A percentile compares a stretch with the other conserved stretches of the same genome.
These are phyloP conservation scores for Ctenopoma multispine DNA, from an alignment of 2,797 vertebrate species.

Conservation along the genomic window DNA sequence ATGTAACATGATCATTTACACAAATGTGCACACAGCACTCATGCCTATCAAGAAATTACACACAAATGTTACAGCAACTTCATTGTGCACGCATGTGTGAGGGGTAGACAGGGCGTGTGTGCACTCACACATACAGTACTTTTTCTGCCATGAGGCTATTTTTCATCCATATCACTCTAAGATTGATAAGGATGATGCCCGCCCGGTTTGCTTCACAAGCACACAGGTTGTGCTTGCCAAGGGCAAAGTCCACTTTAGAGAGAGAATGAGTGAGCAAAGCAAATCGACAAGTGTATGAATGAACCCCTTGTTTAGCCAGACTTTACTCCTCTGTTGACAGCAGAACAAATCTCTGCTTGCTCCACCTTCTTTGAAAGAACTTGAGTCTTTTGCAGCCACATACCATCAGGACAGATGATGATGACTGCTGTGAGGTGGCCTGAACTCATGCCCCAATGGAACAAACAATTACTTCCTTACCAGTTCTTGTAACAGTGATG, in stretches of 20 bases:
- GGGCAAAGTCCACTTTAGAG: constrained; percentile 77
- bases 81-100: constrained; percentile 11
- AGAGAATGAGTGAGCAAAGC: constrained; percentile 65
- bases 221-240: constrained; percentile 55
- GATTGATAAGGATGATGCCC: constrained; percentile 71
- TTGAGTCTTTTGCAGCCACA: constrained; percentile 52
- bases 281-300: constrained; percentile 73
- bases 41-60: not conserved
- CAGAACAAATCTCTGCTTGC: constrained; percentile 65
- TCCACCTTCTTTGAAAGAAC: constrained; percentile 57
- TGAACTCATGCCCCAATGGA: constrained; percentile 28
- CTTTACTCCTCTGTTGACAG: constrained; percentile 62
- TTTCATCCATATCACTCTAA: constrained; percentile 54
- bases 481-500: constrained; percentile 53
- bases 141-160: constrained; percentile 37
- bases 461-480: constrained; percentile 59
- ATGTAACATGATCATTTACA: constrained; percentile 14
- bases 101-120: constrained; percentile 3
- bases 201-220: constrained; percentile 57
- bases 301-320: constrained; percentile 74
- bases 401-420: constrained; percentile 48
- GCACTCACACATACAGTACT: constrained; percentile 13
- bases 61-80: constrained; percentile 11
- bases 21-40: constrained; percentile 22
- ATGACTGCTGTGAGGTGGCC: constrained; percentile 41